Conservation (phyloP, 2,113 vertebrate genomes). For the Circaetus gallicus region DNA sequence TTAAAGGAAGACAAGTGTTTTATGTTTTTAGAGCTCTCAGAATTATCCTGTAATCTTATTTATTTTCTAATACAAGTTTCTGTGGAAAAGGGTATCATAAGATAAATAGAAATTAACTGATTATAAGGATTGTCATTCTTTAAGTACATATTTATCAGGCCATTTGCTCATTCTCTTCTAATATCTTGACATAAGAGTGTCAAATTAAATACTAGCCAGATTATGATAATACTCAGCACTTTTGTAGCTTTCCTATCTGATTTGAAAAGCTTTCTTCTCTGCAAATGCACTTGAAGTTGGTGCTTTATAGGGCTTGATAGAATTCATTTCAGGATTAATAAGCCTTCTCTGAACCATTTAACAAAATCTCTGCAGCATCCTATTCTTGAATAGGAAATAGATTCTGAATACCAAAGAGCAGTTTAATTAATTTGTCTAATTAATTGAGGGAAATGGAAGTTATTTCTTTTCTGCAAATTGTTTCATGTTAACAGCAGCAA, state of each 20-base stretch:
- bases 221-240: constrained; percentile 46
- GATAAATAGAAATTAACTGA: constrained; percentile 61
- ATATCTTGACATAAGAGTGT: constrained; percentile 54
- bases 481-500: constrained; percentile 38
- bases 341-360: constrained; percentile 49
- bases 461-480: not conserved
- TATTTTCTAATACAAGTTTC: constrained; percentile 35
- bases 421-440: constrained; percentile 64
- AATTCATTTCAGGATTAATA: constrained; percentile 48
- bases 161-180: constrained; percentile 51
- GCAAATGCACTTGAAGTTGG: constrained; percentile 43
- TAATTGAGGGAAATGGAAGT: constrained; percentile 29
- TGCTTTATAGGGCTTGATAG: constrained; percentile 22
- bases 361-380: constrained; percentile 24
- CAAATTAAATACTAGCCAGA: constrained; percentile 49
- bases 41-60: constrained; percentile 57
- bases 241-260: constrained; percentile 41
- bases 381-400: not conserved
- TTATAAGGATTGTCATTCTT: constrained; percentile 47
- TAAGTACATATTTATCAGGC: constrained; percentile 56
- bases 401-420: not conserved
- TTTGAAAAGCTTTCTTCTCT: constrained; percentile 51
- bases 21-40: not conserved
- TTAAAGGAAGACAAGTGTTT: not conserved
- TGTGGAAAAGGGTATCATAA: constrained; percentile 34